Evolutionary conservation across 2,888 invertebrate genomes (phyloP), one percentile per base, ranked within the genome.

Genomic region (Nemotelus nigrinus): DNA sequence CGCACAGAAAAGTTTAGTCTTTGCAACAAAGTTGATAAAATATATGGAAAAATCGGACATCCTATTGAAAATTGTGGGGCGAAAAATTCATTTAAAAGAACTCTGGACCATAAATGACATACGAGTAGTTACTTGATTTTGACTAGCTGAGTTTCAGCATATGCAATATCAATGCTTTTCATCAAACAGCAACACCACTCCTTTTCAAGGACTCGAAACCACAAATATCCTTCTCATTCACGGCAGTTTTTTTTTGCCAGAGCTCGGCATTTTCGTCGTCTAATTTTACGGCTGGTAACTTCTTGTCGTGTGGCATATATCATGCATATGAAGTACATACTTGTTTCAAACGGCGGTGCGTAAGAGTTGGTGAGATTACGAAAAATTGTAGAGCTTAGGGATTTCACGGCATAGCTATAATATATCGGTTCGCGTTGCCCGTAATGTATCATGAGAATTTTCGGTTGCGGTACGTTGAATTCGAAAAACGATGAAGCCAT

Each of bases 261-360:
- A 67, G 65, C 77, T 25, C 75, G 75, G 79, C 63, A 77, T 67
- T 68, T 68, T 55, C 77, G 45, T 67, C 58, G 67, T 78, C 78
- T 79, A 79, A 79, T 79, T 79, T 79, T 78, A 79, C 79, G 79
- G 79, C 76, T 79, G 76, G 79, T 79, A 78, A 76, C 60, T 79
- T 77, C 77, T 79, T 79, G 79, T 78, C 78, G 78, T 77, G 63
- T 67, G 65, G 68, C 79, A 79, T 79, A 79, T 72, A 79, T 79
- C 79, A 79, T 78, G 76, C 76, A 78, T 75, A 77, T 65, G 77
- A 43, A 64, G 48, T 41, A 47, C 50, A 60, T 43, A 63, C 74
- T 41, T 39, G 43, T 43, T 55, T 70, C 60, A 25, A 39, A 2
- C 7, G 45, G 41, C 39, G 43, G 43, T n/a, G 70, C 44, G 47